Evolutionary conservation across 2,113 vertebrate species (phyloP).

Genomic region (Pithys albifrons): DNA sequence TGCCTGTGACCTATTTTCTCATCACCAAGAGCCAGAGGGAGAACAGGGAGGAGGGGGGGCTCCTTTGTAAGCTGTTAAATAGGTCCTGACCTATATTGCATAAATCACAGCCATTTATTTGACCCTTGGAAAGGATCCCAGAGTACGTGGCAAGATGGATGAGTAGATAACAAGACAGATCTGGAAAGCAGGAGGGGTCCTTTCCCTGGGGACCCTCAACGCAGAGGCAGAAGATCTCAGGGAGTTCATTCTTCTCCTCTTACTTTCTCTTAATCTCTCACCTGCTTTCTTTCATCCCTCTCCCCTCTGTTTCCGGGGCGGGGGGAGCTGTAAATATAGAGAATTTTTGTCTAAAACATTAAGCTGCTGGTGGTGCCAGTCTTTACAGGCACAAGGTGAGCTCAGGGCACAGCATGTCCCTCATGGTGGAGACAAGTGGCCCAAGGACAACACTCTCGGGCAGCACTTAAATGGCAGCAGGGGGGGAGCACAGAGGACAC

Average conservation of each 20-base stretch:
- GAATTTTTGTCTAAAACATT: neutral
- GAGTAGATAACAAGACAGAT: constrained; percentile 21
- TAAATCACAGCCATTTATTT: constrained; percentile 42
- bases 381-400: accelerated
- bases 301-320: too few relatives aligned
- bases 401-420: accelerated
- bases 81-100: constrained; percentile 72
- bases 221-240: neutral
- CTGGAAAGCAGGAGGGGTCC: constrained; percentile 1
- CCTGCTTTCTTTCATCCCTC: neutral
- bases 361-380: accelerated
- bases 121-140: constrained; percentile 65
- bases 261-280: neutral
- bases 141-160: neutral
- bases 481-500: neutral
- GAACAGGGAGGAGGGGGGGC: neutral
- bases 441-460: neutral
- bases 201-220: neutral
- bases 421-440: neutral
- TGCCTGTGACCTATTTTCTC: constrained; percentile 78
- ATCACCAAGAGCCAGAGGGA: constrained; percentile 8
- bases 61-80: constrained; percentile 63
- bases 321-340: neutral
- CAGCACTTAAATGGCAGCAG: neutral
- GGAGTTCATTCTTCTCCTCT: neutral